A percentile compares a stretch with the other conserved stretches of the same genome.
Conservation (phyloP, 2,797 vertebrate species). For the Parauchenoglanis ngamensis region DNA sequence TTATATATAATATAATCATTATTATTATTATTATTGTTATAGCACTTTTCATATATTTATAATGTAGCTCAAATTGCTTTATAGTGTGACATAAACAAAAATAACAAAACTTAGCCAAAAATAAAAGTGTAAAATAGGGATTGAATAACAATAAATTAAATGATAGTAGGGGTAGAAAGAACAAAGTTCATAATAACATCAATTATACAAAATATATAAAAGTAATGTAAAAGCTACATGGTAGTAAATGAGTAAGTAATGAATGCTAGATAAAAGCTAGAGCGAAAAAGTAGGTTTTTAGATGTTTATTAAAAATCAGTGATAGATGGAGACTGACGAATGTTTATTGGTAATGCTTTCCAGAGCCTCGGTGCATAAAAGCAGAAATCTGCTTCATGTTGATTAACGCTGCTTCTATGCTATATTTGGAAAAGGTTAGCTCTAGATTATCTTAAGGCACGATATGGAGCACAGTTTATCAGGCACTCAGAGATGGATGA, state of each 20-base stretch:
- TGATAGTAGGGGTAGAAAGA: not conserved
- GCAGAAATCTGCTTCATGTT: slow-evolving; percentile 6
- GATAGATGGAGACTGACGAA: not conserved
- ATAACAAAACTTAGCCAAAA: not conserved
- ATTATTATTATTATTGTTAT: not conserved
- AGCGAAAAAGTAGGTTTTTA: not conserved
- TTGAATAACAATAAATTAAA: not conserved
- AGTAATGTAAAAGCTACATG: not conserved
- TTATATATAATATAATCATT: not conserved
- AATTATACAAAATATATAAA: not conserved
- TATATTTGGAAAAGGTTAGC: slow-evolving; percentile 8
- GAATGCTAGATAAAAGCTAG: not conserved
- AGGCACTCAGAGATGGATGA: slow-evolving; percentile 5
- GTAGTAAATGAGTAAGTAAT: not conserved
- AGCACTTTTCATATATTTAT: not conserved
- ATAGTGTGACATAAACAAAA: not conserved
- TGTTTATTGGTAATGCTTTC: not conserved
- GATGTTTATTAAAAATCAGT: not conserved
- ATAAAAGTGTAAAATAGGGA: not conserved
- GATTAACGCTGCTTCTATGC: not conserved
- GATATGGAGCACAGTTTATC: not conserved
- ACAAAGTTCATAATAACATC: not conserved
- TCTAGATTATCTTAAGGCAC: not conserved
- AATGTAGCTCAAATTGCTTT: not conserved
- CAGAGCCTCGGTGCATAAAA: slow-evolving; percentile 14